phyloP scores from a whole-genome alignment of 2,113 vertebrate genomes.

The Chamaetylas fuelleborni region DNA sequence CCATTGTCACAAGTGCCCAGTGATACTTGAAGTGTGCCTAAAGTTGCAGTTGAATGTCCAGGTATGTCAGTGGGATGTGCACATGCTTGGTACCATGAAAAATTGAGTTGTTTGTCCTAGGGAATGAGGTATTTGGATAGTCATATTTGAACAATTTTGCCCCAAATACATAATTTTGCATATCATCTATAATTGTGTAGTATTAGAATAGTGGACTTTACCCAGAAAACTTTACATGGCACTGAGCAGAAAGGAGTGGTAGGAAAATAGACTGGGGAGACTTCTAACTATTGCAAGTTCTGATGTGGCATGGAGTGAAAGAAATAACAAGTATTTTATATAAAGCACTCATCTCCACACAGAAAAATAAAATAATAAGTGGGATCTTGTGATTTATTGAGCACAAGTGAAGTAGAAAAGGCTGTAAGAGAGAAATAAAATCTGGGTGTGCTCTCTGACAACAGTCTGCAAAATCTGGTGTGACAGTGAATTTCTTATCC shows the following conservation, averaged over 20 bases:
- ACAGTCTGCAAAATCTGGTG: neutral
- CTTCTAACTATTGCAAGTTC: neutral
- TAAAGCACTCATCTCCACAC: neutral
- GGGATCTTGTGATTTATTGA: neutral
- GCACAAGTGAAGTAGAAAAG: neutral
- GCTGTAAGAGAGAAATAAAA: neutral
- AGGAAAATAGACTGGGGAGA: neutral
- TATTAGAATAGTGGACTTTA: neutral
- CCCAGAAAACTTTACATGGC: neutral
- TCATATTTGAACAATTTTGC: neutral
- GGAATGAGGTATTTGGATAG: neutral
- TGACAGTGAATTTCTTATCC: neutral
- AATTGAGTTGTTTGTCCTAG: neutral
- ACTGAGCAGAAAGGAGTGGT: neutral
- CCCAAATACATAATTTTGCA: neutral
- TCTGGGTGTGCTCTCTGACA: neutral
- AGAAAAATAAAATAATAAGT: neutral
- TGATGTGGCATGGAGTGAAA: neutral
- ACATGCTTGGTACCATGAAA: neutral
- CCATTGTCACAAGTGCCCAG: neutral
- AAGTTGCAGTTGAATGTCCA: neutral
- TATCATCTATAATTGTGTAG: neutral
- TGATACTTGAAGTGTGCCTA: neutral
- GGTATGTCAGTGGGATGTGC: neutral
- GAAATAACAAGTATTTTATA: neutral